Evolutionary conservation across 2,113 vertebrate genomes (phyloP).

Genomic region (Uropsilus gracilis): DNA sequence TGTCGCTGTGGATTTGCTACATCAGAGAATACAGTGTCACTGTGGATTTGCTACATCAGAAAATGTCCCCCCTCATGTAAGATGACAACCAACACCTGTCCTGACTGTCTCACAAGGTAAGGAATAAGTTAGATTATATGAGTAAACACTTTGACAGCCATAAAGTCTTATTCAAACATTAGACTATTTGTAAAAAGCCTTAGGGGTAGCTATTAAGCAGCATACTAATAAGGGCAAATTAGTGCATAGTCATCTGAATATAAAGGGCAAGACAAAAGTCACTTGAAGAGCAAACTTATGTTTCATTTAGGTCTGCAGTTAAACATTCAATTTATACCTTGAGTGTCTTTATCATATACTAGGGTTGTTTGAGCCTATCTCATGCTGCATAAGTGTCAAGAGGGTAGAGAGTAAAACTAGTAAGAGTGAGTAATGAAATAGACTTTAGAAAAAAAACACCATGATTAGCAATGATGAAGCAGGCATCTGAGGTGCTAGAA

Average conservation of each 20-base stretch:
- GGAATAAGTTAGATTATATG: not conserved
- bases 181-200: conserved; percentile 20
- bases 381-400: not conserved
- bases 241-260: not conserved
- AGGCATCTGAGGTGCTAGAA: not conserved
- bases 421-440: not conserved
- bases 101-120: not conserved
- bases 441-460: not conserved
- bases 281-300: not conserved
- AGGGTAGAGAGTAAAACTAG: not conserved
- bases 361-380: not conserved
- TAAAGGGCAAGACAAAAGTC: not conserved
- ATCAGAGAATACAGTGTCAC: too few relatives aligned
- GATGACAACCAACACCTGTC: not conserved
- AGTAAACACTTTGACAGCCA: conserved; percentile 33
- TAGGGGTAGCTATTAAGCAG: conserved; percentile 25
- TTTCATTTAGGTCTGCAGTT: not conserved
- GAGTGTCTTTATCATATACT: not conserved
- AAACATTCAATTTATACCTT: not conserved
- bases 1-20: rapidly evolving
- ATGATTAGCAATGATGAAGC: not conserved
- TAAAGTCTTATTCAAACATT: not conserved
- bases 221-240: conserved; percentile 1
- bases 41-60: rapidly evolving
- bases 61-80: not conserved